Percentiles rank a stretch among this genome's conserved stretches.
phyloP scores from a whole-genome alignment of 1,140 invertebrate species.

The Conus betulinus region DNA sequence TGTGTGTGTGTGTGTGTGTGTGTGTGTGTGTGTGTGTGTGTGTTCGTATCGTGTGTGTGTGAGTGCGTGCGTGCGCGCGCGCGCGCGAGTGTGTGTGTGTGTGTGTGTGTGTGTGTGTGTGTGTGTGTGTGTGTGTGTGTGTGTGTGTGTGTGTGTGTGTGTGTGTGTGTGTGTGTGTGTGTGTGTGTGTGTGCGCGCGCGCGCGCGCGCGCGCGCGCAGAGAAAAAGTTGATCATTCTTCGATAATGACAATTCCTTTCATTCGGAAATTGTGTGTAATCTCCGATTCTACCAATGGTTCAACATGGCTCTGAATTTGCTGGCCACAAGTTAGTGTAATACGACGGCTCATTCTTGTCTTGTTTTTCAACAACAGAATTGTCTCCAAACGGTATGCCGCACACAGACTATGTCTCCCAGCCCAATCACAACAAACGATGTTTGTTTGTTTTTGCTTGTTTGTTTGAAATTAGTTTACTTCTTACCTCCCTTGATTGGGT shows the following conservation, averaged over 20 bases:
- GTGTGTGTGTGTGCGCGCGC: no score
- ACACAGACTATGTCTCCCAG: no score
- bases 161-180: no score
- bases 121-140: conserved; percentile 20
- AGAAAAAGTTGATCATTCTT: not conserved
- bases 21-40: not conserved
- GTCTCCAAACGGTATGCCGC: no score
- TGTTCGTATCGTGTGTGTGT: not conserved
- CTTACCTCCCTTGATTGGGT: no score
- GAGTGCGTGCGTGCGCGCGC: no score
- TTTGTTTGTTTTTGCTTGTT: no score
- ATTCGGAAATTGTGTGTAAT: not conserved
- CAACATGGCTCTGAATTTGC: not conserved
- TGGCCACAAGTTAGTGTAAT: not conserved
- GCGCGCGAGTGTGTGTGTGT: not conserved
- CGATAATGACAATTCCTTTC: not conserved
- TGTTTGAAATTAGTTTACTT: no score
- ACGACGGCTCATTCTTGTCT: not conserved
- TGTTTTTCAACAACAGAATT: not conserved
- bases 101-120: conserved; percentile 11
- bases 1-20: conserved; percentile 2
- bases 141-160: conserved; percentile 11
- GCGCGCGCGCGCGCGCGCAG: no score
- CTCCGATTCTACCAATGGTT: not conserved
- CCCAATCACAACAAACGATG: no score